Conservation (phyloP, 1,140 invertebrate species). For the Drusus annulatus region DNA sequence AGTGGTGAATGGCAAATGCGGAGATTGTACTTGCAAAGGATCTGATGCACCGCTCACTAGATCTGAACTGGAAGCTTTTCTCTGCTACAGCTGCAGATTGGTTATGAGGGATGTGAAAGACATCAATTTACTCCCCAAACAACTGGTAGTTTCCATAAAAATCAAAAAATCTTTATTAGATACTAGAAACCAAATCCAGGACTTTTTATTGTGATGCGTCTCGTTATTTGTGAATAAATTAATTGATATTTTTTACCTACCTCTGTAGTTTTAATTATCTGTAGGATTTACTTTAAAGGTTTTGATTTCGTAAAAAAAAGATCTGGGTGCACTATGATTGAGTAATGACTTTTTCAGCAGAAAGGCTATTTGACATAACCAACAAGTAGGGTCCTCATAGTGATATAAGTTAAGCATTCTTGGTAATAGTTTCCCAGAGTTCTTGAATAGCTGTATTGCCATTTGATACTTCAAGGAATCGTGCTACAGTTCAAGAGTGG, state of each 20-base stretch:
- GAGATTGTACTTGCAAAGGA: slow-evolving; percentile 42
- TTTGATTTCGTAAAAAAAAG: too few species aligned
- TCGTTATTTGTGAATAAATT: neutral
- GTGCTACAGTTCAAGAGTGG: neutral
- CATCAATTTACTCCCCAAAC: slow-evolving; percentile 18
- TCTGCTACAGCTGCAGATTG: slow-evolving; percentile 54
- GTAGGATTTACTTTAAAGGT: too few species aligned
- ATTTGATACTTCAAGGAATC: too few species aligned
- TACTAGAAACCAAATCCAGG: slow-evolving; percentile 51
- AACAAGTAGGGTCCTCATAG: too few species aligned
- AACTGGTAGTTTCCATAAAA: slow-evolving; percentile 31
- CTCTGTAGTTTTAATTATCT: too few species aligned
- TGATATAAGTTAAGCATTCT: too few species aligned
- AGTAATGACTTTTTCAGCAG: too few species aligned
- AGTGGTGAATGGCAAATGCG: slow-evolving; percentile 37
- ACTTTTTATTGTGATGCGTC: slow-evolving; percentile 49
- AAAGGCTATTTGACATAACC: too few species aligned
- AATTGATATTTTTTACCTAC: too few species aligned
- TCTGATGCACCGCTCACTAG: slow-evolving; percentile 9
- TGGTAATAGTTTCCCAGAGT: too few species aligned
- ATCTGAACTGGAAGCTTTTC: slow-evolving; percentile 33
- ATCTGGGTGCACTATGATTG: too few species aligned
- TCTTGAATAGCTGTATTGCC: too few species aligned
- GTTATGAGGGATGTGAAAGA: slow-evolving; percentile 47
- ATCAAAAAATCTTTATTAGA: slow-evolving; percentile 22